Base-by-base conservation (phyloP, 2,888 invertebrate genomes). In the Stenotaenia linearis region DNA sequence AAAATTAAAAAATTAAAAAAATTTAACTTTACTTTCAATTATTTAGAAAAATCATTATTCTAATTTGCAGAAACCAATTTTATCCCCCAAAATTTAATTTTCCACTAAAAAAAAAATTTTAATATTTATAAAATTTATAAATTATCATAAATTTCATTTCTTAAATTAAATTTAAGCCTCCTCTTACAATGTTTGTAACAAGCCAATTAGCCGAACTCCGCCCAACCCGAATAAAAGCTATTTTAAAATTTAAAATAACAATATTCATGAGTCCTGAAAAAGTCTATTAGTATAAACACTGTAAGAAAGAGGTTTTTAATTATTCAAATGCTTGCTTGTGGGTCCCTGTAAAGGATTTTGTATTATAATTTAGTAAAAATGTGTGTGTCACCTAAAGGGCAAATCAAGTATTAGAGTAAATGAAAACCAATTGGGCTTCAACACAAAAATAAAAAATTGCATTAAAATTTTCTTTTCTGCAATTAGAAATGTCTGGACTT, bases 261-360 rank as follows among this genome's bases (percentile, higher is more conserved):
- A 32, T 32, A 32, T 32, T 32, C 32, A 40, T 40, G 40, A 15
- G 10, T 45, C 35, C 78, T 78, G 78, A 78, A 78, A 78, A 78
- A 78, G 45, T 78, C 78, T 30, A 50, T 45, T 78, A 45, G 32
- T 32, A 74, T 32, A 78, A 76, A 78, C 76, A 76, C 78, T 78
- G 78, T 37, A 78, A 78, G 35, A 50, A 78, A 78, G 78, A 78
- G 40, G 40, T 50, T 23, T 25, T 9, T 25, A 78, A 40, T 40
- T 9, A 78, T 78, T 78, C 12, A 45, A 45, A 45, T 45, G 78
- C 78, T 50, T 78, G 78, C 78, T 45, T 76, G 76, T 76, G 76
- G 76, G 76, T 76, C 76, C 76, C 76, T 76, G 76, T 76, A 76
- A 76, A 76, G 23, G 76, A 35, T 23, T 35, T 45, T 45, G 45